Conservation (phyloP, 2,888 invertebrate species). For the Synergus umbraculus region DNA sequence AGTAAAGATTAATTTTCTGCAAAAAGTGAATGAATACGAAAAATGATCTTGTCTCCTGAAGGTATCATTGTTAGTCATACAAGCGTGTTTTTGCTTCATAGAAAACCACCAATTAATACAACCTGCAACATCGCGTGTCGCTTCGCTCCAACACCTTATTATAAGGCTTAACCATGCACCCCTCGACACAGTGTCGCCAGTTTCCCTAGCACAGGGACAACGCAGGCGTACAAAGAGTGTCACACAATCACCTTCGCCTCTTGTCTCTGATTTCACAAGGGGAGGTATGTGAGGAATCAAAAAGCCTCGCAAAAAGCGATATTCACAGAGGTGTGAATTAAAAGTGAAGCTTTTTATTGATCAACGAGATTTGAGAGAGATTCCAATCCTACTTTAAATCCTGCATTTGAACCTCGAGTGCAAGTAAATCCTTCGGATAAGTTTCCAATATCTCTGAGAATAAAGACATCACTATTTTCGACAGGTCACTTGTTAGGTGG, state of each 20-base stretch:
- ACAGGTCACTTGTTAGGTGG: neutral
- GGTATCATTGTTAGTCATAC: neutral
- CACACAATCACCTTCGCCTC: conserved; percentile 22
- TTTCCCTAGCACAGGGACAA: conserved; percentile 5
- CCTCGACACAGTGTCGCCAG: conserved; percentile 30
- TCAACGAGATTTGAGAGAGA: neutral
- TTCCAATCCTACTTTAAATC: neutral
- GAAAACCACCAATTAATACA: conserved; percentile 32
- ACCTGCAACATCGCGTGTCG: conserved; percentile 24
- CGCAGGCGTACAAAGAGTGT: conserved; percentile 31
- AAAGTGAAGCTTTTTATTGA: conserved; percentile 4
- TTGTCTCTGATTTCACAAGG: conserved; percentile 34
- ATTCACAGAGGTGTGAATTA: conserved; percentile 19
- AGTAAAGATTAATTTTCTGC: neutral
- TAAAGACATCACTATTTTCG: neutral
- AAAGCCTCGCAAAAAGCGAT: neutral
- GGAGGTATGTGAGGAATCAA: conserved; percentile 21
- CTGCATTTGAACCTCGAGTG: neutral
- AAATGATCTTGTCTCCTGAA: neutral
- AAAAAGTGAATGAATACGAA: neutral
- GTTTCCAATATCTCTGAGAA: neutral
- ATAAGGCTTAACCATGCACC: conserved; percentile 28
- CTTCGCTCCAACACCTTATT: conserved; percentile 36
- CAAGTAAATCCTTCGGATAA: neutral
- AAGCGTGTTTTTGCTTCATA: neutral